Percentiles rank a stretch among this genome's conserved stretches.
Evolutionary conservation across 2,113 vertebrate species (phyloP).

Genomic region (Plecotus auritus): DNA sequence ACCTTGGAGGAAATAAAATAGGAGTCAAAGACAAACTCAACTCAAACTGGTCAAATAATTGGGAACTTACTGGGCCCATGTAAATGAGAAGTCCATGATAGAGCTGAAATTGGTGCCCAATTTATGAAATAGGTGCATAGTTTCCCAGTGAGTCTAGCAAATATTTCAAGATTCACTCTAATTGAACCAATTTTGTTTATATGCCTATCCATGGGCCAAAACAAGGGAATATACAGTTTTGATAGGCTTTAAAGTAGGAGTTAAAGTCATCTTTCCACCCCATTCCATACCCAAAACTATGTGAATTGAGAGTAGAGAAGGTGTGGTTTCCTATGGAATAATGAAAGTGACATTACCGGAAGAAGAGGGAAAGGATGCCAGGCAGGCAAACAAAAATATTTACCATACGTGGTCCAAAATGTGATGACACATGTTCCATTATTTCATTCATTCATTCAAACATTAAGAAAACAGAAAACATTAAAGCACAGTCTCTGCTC

Average conservation of each 20-base stretch:
- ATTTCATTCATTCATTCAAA: not conserved
- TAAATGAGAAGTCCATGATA: not conserved
- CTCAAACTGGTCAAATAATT: not conserved
- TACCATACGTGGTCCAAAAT: not conserved
- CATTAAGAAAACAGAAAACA: not conserved
- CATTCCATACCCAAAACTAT: not conserved
- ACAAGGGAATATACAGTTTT: not conserved
- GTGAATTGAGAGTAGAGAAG: not conserved
- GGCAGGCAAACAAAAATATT: not conserved
- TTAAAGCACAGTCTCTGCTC: not conserved
- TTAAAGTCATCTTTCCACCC: not conserved
- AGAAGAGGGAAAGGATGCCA: not conserved
- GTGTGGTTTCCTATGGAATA: not conserved
- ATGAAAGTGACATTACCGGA: not conserved
- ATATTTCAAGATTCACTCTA: not conserved
- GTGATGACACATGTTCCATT: not conserved
- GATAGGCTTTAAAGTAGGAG: not conserved
- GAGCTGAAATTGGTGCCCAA: not conserved
- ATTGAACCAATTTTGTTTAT: not conserved
- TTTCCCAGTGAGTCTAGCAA: not conserved
- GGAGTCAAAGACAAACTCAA: conserved; percentile 4
- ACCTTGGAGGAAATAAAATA: not conserved
- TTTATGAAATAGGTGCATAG: not conserved
- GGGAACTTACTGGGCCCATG: not conserved
- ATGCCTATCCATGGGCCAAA: not conserved